These are phyloP conservation scores for Axinella damicornis DNA, from an alignment of 37 sponge, comb jelly and placozoan genomes.

Conservation along the genomic window DNA sequence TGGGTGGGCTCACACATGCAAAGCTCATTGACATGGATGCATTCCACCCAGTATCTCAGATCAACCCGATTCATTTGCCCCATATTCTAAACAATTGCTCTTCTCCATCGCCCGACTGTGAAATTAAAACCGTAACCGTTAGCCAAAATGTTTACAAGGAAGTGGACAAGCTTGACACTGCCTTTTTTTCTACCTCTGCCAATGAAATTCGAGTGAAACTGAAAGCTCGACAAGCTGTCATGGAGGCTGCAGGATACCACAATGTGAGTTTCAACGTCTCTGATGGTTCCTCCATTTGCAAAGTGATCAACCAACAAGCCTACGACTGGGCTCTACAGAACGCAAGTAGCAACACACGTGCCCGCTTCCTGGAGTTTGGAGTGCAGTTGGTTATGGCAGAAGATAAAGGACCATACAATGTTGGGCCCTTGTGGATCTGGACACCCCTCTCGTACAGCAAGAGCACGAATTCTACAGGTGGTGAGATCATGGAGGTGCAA, in stretches of 20 bases:
- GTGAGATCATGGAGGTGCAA: slow-evolving; percentile 48
- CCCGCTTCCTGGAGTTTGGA: slow-evolving; percentile 69
- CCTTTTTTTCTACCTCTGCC: slow-evolving; percentile 71
- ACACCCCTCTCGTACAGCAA: slow-evolving; percentile 56
- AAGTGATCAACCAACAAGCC: slow-evolving; percentile 62
- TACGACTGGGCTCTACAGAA: slow-evolving; percentile 64
- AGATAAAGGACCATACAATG: slow-evolving; percentile 87
- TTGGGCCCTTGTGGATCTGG: slow-evolving; percentile 84
- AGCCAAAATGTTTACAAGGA: slow-evolving; percentile 71
- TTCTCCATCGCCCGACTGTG: slow-evolving; percentile 27
- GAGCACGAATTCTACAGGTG: slow-evolving; percentile 46
- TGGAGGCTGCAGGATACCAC: slow-evolving; percentile 72
- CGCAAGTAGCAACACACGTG: slow-evolving; percentile 45
- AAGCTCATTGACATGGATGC: slow-evolving; percentile 48
- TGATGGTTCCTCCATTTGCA: slow-evolving; percentile 76
- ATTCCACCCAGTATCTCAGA: slow-evolving; percentile 84
- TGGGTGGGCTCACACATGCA: slow-evolving; percentile 64
- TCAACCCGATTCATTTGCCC: slow-evolving; percentile 81
- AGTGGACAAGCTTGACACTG: slow-evolving; percentile 76
- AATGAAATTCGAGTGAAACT: slow-evolving; percentile 79
- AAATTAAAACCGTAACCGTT: slow-evolving; percentile 54
- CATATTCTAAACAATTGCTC: slow-evolving; percentile 78
- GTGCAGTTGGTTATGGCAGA: slow-evolving; percentile 79
- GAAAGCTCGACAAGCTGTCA: slow-evolving; percentile 74
- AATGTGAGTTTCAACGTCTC: slow-evolving; percentile 75